Evolutionary conservation across 2,797 vertebrate species (phyloP).

Genomic region (Perodicticus potto): DNA sequence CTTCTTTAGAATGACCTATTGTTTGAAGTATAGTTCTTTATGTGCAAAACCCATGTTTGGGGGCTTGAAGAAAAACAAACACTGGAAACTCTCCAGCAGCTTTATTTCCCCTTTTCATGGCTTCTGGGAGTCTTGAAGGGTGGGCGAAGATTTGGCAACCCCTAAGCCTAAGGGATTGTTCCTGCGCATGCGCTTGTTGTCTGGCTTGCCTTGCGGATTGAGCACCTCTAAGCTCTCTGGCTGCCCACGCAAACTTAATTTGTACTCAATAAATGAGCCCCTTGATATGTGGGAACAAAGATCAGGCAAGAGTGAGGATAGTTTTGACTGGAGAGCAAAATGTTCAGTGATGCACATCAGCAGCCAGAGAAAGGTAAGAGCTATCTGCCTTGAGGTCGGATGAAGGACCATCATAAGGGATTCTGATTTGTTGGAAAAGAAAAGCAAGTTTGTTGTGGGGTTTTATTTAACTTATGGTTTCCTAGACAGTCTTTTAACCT

Average conservation of each 20-base stretch:
- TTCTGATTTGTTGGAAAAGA: background rate
- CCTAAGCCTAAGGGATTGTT: background rate
- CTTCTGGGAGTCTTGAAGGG: background rate
- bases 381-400: background rate
- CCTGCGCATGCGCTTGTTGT: too few relatives aligned
- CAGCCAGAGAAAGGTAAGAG: background rate
- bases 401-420: background rate
- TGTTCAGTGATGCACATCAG: background rate
- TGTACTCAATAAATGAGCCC: background rate
- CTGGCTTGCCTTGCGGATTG: background rate
- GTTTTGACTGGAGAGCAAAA: background rate
- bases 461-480: background rate
- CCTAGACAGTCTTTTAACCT: background rate
- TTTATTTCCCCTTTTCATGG: background rate
- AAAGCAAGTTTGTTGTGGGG: background rate
- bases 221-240: background rate
- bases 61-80: background rate
- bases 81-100: background rate
- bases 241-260: background rate
- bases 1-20: background rate
- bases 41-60: background rate
- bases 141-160: background rate
- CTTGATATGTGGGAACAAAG: background rate
- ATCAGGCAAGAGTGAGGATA: background rate
- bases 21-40: background rate